These are phyloP conservation scores for Cephus sareptanus DNA, from an alignment of 2,888 invertebrate genomes.

Conservation along the genomic window DNA sequence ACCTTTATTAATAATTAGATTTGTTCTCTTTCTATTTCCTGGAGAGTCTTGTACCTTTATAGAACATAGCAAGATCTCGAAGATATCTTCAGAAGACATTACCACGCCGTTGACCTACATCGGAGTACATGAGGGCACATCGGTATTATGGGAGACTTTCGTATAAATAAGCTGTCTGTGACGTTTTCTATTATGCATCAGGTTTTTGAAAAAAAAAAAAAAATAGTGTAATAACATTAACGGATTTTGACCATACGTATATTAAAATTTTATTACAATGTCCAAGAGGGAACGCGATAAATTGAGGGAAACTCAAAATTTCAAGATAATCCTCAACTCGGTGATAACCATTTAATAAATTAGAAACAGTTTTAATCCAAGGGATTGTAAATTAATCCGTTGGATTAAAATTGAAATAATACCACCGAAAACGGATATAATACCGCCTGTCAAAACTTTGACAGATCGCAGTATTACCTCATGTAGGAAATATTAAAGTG, in stretches of 20 bases:
- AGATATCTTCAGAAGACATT: conserved; percentile 35
- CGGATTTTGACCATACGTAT: background rate
- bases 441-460: background rate
- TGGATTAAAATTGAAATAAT: no score
- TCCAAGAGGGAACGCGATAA: background rate
- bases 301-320: background rate
- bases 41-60: background rate
- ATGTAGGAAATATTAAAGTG: background rate
- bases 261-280: background rate
- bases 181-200: conserved; percentile 27
- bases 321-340: background rate
- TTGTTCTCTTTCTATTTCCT: background rate
- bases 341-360: background rate
- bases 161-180: conserved; percentile 31
- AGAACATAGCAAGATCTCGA: conserved; percentile 12
- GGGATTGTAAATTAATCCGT: no score
- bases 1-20: background rate
- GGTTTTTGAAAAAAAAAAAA: background rate
- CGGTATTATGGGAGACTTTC: conserved; percentile 15
- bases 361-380: background rate
- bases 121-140: conserved; percentile 8
- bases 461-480: background rate
- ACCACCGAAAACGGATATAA: background rate
- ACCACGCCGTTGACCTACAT: conserved; percentile 40
- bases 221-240: background rate